phyloP scores from a whole-genome alignment of 2,113 vertebrate genomes.

The Motacilla tschutschensis region DNA sequence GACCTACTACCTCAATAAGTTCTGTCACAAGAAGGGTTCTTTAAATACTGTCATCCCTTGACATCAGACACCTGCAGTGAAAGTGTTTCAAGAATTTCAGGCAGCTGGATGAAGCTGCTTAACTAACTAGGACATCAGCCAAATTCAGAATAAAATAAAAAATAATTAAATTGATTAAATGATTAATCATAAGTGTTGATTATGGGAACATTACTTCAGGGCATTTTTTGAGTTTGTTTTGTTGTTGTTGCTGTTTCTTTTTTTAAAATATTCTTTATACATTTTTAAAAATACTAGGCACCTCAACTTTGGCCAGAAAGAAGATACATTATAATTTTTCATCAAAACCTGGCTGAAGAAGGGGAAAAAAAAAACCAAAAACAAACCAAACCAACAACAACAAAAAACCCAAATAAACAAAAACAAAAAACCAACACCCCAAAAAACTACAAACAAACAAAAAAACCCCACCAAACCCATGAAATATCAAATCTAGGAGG shows the following conservation, averaged over 20 bases:
- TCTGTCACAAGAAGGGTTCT: background rate
- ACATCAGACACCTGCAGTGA: background rate
- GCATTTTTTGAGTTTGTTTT: background rate
- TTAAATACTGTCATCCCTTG: background rate
- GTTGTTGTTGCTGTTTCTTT: background rate
- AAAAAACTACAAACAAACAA: background rate
- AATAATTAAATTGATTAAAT: background rate
- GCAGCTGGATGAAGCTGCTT: background rate
- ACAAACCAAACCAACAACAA: too few species aligned
- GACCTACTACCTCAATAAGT: background rate
- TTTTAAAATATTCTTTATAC: background rate
- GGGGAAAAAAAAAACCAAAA: background rate
- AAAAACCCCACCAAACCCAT: too few species aligned
- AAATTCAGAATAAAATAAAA: background rate
- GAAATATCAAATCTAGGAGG: background rate
- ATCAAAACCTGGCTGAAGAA: background rate
- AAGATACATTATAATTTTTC: background rate
- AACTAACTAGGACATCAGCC: background rate
- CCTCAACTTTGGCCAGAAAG: background rate
- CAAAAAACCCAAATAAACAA: too few species aligned
- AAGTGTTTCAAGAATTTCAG: background rate
- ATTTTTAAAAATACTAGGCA: background rate
- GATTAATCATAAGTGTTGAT: background rate
- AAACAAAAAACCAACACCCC: too few species aligned
- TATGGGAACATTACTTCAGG: background rate